Conservation (phyloP, 1,140 invertebrate genomes). For the Lepidotrigona ventralis region DNA sequence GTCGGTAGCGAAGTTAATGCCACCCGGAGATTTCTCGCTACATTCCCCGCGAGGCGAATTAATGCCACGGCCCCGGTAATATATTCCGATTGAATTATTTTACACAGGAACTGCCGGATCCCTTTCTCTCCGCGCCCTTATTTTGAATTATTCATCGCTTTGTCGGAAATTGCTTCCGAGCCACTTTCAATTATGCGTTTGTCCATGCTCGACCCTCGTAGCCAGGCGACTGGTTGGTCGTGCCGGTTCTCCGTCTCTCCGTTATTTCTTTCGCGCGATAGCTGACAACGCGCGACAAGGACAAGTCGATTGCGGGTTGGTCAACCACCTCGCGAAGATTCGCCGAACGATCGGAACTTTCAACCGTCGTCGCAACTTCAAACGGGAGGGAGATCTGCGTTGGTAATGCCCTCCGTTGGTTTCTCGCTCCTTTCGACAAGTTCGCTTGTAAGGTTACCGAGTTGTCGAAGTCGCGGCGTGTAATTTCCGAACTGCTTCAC, state of each 20-base stretch:
- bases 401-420: conserved; percentile 2
- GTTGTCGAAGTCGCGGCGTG: background rate
- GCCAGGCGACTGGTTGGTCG: background rate
- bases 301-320: background rate
- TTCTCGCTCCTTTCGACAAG: background rate
- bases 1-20: conserved; percentile 11
- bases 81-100: conserved; percentile 44
- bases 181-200: conserved; percentile 28
- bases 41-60: conserved; percentile 13
- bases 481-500: background rate
- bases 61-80: background rate
- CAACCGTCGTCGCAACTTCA: background rate
- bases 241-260: background rate
- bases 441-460: conserved; percentile 15
- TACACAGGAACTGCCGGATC: conserved; percentile 6
- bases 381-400: conserved; percentile 31
- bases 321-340: background rate
- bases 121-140: conserved; percentile 12
- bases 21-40: background rate
- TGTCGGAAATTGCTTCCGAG: conserved; percentile 12
- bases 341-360: conserved; percentile 14
- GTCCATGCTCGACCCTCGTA: conserved; percentile 10
- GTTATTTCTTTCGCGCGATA: background rate
- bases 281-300: background rate
- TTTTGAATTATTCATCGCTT: conserved; percentile 42